Base-by-base conservation (phyloP, 2,888 invertebrate genomes). In the Hesperia comma region DNA sequence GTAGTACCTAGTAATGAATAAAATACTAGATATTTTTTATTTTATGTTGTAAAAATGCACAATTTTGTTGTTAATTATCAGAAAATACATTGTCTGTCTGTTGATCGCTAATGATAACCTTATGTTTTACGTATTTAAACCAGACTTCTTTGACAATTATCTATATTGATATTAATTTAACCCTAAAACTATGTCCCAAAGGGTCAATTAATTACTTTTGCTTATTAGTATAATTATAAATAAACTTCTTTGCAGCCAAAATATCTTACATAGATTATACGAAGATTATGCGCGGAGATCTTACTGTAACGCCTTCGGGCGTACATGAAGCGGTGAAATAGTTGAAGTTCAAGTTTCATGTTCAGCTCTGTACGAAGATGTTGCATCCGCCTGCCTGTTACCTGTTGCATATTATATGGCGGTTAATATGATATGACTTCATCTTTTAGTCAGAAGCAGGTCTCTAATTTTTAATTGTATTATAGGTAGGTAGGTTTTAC, bases 301-400 rank as follows among this genome's bases (percentile, higher is more conserved):
- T 56, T 56, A 8, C 56, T 63, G 19, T n/a, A 33, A 46, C 40
- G 63, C 67, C 54, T 79, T 77, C 75, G 77, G 78, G 78, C 78
- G 79, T 80, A 80, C 78, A 76, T 70, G 72, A 73, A 74, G 69
- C 74, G 74, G 72, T 68, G 73, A 72, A 77, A 79, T 82, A 85
- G 85, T 86, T 85, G 83, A 81, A 76, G 79, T 75, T 78, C 76
- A 80, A 83, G 82, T 84, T 82, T 76, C 70, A 70, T 75, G 49
- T 56, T 17, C 56, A 32, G 10, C 32, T 32, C 33, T 19, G 40
- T 49, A 57, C 56, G 33, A 63, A 64, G 57, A 37, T 58, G 51
- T 46, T 63, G 51, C 32, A 49, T 15, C 43, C 12, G 43, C 61
- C 55, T 55, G 62, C 54, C 55, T 62, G 55, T 55, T 62, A 54